A percentile compares a stretch with the other conserved stretches of the same genome.
Evolutionary conservation across 2,113 vertebrate species (phyloP).

Genomic region (Micromys minutus): DNA sequence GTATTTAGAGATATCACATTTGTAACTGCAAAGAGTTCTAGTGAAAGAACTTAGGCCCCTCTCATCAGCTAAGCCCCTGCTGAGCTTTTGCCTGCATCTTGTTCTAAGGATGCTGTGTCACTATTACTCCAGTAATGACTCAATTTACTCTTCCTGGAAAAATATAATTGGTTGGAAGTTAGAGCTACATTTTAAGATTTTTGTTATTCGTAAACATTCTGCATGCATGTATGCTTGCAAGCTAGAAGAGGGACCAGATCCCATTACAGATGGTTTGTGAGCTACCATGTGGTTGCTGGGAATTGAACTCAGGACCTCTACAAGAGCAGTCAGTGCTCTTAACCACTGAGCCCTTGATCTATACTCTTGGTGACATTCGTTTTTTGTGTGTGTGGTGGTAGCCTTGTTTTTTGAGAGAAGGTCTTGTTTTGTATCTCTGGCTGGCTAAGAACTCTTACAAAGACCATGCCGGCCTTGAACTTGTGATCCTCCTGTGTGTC

Average conservation of each 20-base stretch:
- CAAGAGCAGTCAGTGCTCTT: no score
- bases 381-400: background rate
- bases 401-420: background rate
- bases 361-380: constrained; percentile 5
- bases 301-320: no score
- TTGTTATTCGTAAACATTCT: no score
- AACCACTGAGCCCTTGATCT: background rate
- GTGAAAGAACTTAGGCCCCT: background rate
- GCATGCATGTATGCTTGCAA: no score
- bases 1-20: background rate
- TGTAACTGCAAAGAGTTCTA: background rate
- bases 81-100: background rate
- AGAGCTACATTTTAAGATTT: no score
- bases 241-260: background rate
- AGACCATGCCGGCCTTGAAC: background rate
- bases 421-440: background rate
- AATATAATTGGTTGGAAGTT: background rate
- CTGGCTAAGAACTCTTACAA: background rate
- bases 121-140: background rate
- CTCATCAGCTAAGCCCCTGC: background rate
- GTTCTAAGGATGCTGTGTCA: background rate
- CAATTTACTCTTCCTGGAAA: background rate
- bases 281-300: no score
- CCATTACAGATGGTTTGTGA: no score
- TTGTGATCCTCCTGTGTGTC: background rate